Conservation (phyloP, 2,113 vertebrate genomes). For the Nesoenas mayeri region DNA sequence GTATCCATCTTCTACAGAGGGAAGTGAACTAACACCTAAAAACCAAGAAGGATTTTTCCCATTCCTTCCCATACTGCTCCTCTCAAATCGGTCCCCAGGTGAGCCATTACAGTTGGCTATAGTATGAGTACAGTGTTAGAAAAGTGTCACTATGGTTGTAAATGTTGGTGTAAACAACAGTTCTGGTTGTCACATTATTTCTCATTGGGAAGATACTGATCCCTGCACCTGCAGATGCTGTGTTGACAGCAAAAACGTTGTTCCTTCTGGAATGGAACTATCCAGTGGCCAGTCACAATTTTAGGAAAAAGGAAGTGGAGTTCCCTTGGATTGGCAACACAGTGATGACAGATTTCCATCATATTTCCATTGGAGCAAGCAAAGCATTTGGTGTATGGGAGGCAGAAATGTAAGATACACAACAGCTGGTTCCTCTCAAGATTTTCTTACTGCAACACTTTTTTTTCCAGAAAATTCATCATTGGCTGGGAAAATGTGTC, state of each 20-base stretch:
- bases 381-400: rapidly evolving
- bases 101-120: background rate
- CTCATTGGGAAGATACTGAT: background rate
- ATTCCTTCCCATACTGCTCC: background rate
- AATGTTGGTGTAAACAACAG: background rate
- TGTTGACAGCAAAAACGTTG: background rate
- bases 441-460: background rate
- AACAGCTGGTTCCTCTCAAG: background rate
- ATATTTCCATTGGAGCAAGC: background rate
- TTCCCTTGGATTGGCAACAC: background rate
- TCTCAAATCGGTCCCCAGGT: background rate
- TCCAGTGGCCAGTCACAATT: background rate
- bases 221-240: background rate
- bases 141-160: background rate
- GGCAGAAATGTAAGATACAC: background rate
- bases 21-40: background rate
- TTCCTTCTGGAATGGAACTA: background rate
- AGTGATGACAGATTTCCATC: background rate
- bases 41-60: background rate
- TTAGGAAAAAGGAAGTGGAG: background rate
- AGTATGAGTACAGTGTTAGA: background rate
- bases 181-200: background rate
- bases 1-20: background rate
- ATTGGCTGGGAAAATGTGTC: background rate
- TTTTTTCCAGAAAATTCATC: background rate